Evolutionary conservation across 2,888 invertebrate genomes (phyloP).

Genomic region (Epistrophe eligans): DNA sequence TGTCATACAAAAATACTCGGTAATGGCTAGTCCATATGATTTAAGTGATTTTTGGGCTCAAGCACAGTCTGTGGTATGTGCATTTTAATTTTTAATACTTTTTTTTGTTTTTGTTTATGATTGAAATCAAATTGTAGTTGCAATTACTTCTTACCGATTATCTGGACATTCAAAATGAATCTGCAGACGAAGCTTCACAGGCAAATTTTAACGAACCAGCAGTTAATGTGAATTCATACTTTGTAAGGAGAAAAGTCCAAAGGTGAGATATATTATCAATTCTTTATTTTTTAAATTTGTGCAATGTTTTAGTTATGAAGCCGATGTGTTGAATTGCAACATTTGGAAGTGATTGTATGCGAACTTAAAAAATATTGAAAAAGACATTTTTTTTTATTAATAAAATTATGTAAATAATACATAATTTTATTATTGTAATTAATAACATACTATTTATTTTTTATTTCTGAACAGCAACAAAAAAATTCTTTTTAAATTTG

Average conservation of each 20-base stretch:
- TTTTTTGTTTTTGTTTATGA: not conserved
- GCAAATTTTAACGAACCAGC: slow-evolving; percentile 83
- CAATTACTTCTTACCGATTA: slow-evolving; percentile 94
- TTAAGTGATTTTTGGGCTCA: slow-evolving; percentile 94
- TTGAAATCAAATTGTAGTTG: slow-evolving; percentile 85
- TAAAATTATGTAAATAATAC: too few relatives aligned
- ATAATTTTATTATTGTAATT: too few relatives aligned
- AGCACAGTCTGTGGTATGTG: slow-evolving; percentile 93
- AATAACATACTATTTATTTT: not conserved
- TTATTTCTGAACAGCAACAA: slow-evolving; percentile 83
- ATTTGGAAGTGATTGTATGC: too few relatives aligned
- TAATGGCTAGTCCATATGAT: slow-evolving; percentile 85
- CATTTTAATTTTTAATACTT: not conserved
- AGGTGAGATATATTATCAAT: slow-evolving; percentile 77
- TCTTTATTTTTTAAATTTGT: too few relatives aligned
- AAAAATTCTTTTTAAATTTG: slow-evolving; percentile 89
- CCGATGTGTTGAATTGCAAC: too few relatives aligned
- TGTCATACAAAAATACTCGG: slow-evolving; percentile 86
- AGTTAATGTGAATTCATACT: slow-evolving; percentile 85
- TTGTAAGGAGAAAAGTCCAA: slow-evolving; percentile 82
- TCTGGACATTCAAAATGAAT: slow-evolving; percentile 92
- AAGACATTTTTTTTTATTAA: too few relatives aligned
- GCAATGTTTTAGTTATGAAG: too few relatives aligned
- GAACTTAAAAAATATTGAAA: too few relatives aligned
- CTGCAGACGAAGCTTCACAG: slow-evolving; percentile 86